These are phyloP conservation scores for Parnassius smintheus DNA, from an alignment of 2,888 invertebrate species.

Conservation along the genomic window DNA sequence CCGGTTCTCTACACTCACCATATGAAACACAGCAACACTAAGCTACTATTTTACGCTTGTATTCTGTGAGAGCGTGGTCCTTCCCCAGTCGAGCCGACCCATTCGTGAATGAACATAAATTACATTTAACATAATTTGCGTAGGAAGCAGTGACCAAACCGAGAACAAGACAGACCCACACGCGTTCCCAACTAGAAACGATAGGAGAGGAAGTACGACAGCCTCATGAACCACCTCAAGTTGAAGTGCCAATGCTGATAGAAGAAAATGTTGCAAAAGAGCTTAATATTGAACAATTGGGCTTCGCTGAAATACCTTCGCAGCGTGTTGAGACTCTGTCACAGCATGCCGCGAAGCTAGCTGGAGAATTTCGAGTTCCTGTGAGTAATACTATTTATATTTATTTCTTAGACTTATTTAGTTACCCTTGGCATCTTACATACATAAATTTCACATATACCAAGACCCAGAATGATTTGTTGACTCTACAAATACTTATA, in stretches of 20 bases:
- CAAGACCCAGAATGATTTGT: too few relatives aligned
- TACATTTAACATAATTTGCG: slow-evolving; percentile 2
- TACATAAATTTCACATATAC: too few relatives aligned
- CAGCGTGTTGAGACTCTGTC: slow-evolving; percentile 51
- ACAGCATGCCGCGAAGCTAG: slow-evolving; percentile 39
- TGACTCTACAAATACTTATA: too few relatives aligned
- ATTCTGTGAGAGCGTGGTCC: too few relatives aligned
- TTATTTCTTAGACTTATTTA: background rate
- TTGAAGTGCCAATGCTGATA: slow-evolving; percentile 1
- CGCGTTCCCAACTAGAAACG: slow-evolving; percentile 19
- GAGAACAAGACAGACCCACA: background rate
- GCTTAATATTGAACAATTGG: slow-evolving; percentile 33
- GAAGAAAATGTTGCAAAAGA: background rate
- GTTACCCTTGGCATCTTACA: too few relatives aligned
- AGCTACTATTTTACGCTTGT: too few relatives aligned
- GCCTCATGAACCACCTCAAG: background rate
- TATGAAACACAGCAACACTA: too few relatives aligned
- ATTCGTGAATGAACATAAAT: background rate
- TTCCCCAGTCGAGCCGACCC: too few relatives aligned
- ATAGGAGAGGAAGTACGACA: slow-evolving; percentile 23
- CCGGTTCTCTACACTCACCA: too few relatives aligned
- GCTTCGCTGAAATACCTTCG: slow-evolving; percentile 52
- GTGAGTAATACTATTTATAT: slow-evolving; percentile 23
- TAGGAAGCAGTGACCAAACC: slow-evolving; percentile 24
- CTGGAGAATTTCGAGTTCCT: slow-evolving; percentile 29